Evolutionary conservation across 64 coral and sea anemone species (phyloP).

Genomic region (Montipora capricornis): DNA sequence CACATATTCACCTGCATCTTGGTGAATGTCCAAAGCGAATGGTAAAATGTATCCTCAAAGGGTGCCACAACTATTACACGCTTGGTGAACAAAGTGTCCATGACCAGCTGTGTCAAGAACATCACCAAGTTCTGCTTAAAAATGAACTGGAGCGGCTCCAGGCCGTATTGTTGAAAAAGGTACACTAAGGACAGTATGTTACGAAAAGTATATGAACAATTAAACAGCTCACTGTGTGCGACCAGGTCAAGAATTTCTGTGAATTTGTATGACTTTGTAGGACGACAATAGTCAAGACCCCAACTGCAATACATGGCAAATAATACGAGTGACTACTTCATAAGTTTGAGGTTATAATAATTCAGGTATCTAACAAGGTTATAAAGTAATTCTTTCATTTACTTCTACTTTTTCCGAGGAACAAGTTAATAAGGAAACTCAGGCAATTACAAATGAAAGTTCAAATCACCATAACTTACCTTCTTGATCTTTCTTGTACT

Average conservation of each 20-base stretch:
- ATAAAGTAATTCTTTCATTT: neutral
- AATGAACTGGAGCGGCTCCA: neutral
- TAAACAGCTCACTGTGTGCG: too few species aligned
- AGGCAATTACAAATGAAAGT: neutral
- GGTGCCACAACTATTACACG: neutral
- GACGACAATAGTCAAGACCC: too few species aligned
- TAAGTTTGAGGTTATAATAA: neutral
- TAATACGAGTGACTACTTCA: neutral
- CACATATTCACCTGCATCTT: neutral
- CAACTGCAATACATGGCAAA: too few species aligned
- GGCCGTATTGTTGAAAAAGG: neutral
- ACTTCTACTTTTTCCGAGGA: neutral
- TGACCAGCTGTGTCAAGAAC: neutral
- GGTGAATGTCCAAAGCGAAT: neutral
- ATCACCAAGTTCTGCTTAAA: neutral
- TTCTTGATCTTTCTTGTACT: constrained; percentile 5
- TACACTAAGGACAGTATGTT: neutral
- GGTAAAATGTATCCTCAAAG: neutral
- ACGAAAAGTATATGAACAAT: too few species aligned
- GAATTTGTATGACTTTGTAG: too few species aligned
- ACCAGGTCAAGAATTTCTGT: too few species aligned
- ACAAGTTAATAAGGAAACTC: neutral
- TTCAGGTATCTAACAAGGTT: neutral
- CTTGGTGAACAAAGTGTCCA: neutral
- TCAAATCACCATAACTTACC: neutral